Conservation (phyloP, 2,797 vertebrate species). For the Knipowitschia caucasica region DNA sequence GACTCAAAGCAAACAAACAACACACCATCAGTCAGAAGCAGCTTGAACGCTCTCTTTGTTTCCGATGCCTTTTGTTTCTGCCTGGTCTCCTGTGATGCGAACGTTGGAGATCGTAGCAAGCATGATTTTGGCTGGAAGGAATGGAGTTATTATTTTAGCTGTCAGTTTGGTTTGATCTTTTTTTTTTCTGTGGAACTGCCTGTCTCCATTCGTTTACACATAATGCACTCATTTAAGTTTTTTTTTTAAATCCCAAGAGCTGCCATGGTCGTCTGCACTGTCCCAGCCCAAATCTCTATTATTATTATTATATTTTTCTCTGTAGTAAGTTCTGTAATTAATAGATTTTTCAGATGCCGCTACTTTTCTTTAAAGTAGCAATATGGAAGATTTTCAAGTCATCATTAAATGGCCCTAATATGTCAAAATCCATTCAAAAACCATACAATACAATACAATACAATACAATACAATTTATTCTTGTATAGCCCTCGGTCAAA, state of each 20-base stretch:
- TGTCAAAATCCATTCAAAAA: too few relatives aligned
- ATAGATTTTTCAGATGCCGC: too few relatives aligned
- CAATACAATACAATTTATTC: too few relatives aligned
- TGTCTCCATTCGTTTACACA: slow-evolving; percentile 9
- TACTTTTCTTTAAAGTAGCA: too few relatives aligned
- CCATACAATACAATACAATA: too few relatives aligned
- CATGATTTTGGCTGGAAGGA: slow-evolving; percentile 3
- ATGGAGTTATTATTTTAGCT: slow-evolving; percentile 15
- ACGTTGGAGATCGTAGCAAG: slow-evolving; percentile 15
- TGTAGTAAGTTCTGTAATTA: too few relatives aligned
- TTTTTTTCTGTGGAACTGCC: slow-evolving; percentile 15
- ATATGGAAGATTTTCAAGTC: too few relatives aligned
- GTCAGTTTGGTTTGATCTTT: slow-evolving; percentile 23
- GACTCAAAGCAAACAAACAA: slow-evolving; percentile 20
- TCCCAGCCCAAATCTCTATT: too few relatives aligned
- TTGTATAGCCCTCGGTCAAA: too few relatives aligned
- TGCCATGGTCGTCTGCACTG: slow-evolving; percentile 7
- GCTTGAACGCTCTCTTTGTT: slow-evolving; percentile 10
- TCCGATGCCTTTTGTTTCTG: slow-evolving; percentile 13
- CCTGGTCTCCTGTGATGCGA: slow-evolving; percentile 6
- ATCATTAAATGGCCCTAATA: too few relatives aligned
- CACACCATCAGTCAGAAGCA: slow-evolving; percentile 7
- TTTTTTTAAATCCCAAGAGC: too few relatives aligned
- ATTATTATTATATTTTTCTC: too few relatives aligned
- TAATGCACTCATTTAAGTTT: slow-evolving; percentile 16